These are phyloP conservation scores for Syrphus vitripennis DNA, from an alignment of 2,888 invertebrate genomes.

Conservation along the genomic window DNA sequence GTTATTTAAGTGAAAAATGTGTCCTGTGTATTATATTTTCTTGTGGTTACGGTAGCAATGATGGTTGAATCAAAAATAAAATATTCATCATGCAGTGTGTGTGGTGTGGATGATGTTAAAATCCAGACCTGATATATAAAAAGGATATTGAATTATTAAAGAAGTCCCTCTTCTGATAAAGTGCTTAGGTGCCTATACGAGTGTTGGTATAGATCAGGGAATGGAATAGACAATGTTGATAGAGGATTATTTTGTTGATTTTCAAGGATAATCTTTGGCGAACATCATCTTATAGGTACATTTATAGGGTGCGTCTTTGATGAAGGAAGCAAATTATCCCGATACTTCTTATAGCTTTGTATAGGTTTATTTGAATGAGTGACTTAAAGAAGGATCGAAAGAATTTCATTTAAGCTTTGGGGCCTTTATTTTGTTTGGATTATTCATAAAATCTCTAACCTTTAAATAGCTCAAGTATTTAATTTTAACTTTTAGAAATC, in stretches of 20 bases:
- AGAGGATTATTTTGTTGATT: constrained; percentile 17
- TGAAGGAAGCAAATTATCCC: background rate
- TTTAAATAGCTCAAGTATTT: background rate
- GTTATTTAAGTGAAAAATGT: constrained; percentile 10
- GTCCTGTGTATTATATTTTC: constrained; percentile 5
- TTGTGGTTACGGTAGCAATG: background rate
- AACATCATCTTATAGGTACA: background rate
- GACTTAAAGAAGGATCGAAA: background rate
- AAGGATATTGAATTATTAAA: constrained; percentile 49
- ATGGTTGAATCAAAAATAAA: constrained; percentile 39
- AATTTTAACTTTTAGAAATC: too few species aligned
- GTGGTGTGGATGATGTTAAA: constrained; percentile 25
- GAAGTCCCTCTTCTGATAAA: background rate
- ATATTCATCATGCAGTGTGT: constrained; percentile 38
- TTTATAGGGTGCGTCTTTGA: too few species aligned
- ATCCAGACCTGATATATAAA: constrained; percentile 16
- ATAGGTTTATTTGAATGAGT: too few species aligned
- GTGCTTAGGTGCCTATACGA: background rate
- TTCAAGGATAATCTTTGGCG: background rate
- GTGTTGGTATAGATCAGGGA: background rate
- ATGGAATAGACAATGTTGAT: constrained; percentile 21
- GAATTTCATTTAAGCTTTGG: background rate
- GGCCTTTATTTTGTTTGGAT: background rate
- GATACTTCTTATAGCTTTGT: background rate
- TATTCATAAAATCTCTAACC: background rate